Conservation (phyloP, 2,888 invertebrate species). For the Eremobia ochroleuca region DNA sequence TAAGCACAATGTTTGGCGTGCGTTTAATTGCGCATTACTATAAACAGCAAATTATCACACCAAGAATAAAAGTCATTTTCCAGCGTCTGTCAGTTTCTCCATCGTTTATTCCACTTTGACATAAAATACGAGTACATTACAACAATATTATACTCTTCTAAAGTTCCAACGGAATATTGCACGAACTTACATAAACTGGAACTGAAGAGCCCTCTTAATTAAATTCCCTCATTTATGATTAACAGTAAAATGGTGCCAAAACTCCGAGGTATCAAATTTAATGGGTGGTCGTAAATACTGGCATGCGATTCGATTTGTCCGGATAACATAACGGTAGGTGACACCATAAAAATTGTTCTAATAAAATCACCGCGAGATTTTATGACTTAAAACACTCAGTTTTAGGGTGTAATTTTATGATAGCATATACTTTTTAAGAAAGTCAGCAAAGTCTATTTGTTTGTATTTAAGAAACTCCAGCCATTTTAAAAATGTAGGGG, state of each 20-base stretch:
- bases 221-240: conserved; percentile 68
- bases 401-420: conserved; percentile 38
- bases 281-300: conserved; percentile 71
- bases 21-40: neutral
- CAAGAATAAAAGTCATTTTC: neutral
- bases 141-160: neutral
- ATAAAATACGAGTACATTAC: neutral
- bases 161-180: conserved; percentile 10
- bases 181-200: conserved; percentile 12
- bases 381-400: conserved; percentile 52
- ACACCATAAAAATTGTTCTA: conserved; percentile 70
- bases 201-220: conserved; percentile 59
- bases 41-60: neutral
- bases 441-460: neutral
- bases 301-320: conserved; percentile 73
- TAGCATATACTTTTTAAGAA: conserved; percentile 18
- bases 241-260: conserved; percentile 70
- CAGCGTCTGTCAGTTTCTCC: neutral
- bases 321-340: conserved; percentile 63
- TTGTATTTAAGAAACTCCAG: neutral
- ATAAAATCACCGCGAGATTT: conserved; percentile 58
- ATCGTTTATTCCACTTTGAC: neutral
- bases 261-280: conserved; percentile 74
- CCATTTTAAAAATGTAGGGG: neutral
- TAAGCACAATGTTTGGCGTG: neutral